Percentiles rank a stretch among this genome's conserved stretches.
Conservation (phyloP, 2,797 vertebrate species). For the Diplodus sargus region DNA sequence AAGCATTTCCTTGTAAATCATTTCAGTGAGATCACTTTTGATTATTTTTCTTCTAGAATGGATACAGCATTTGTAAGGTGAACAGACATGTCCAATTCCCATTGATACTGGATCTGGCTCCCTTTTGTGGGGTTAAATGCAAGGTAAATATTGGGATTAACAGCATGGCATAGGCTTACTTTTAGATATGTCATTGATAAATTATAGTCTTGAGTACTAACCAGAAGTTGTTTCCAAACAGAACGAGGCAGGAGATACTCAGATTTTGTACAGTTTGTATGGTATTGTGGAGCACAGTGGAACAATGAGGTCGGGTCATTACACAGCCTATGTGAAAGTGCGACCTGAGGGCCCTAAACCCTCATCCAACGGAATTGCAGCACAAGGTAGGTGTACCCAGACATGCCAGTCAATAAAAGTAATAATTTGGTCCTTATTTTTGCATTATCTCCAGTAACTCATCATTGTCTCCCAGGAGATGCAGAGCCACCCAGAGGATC, state of each 20-base stretch:
- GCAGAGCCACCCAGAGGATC: slow-evolving; percentile 84
- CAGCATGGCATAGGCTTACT: neutral
- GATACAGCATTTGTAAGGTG: slow-evolving; percentile 94
- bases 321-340: slow-evolving; percentile 94
- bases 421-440: neutral
- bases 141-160: slow-evolving; percentile 86
- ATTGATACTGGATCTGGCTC: slow-evolving; percentile 92
- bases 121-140: slow-evolving; percentile 93
- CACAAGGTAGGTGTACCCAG: slow-evolving; percentile 77
- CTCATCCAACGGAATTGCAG: slow-evolving; percentile 77
- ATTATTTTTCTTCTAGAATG: slow-evolving; percentile 83
- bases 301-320: slow-evolving; percentile 97
- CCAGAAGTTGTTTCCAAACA: slow-evolving; percentile 63
- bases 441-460: neutral
- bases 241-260: slow-evolving; percentile 84
- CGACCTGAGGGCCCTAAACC: slow-evolving; percentile 79
- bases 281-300: slow-evolving; percentile 97
- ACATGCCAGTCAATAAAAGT: neutral
- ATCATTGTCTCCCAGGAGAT: slow-evolving; percentile 60
- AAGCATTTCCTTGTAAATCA: neutral
- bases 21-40: neutral
- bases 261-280: slow-evolving; percentile 93
- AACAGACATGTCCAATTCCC: slow-evolving; percentile 95
- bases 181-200: neutral
- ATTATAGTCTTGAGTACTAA: slow-evolving; percentile 17